Evolutionary conservation across 2,797 vertebrate genomes (phyloP).

Genomic region (Bothrops alternatus): DNA sequence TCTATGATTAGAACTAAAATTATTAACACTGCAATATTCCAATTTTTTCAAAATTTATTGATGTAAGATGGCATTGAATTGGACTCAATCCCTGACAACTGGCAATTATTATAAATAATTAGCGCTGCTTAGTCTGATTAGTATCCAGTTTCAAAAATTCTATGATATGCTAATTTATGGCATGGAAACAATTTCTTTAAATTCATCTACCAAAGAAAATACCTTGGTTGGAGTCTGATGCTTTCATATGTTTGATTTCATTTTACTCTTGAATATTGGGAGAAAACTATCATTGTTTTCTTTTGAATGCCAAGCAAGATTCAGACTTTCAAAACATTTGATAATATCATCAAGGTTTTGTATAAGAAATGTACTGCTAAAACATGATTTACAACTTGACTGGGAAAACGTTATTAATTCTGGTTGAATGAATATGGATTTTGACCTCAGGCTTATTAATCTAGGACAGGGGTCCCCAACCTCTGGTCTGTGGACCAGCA

Average conservation of each 20-base stretch:
- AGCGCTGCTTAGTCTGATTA: background rate
- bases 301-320: background rate
- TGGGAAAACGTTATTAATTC: background rate
- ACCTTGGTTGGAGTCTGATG: background rate
- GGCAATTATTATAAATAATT: background rate
- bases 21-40: background rate
- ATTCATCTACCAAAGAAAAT: background rate
- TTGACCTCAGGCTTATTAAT: background rate
- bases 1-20: background rate
- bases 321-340: background rate
- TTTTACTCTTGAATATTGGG: background rate
- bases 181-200: background rate
- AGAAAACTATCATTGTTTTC: background rate
- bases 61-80: background rate
- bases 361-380: background rate
- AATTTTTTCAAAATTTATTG: background rate
- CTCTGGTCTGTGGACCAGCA: too few species aligned
- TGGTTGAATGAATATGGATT: background rate
- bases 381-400: background rate
- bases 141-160: background rate
- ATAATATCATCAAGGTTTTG: background rate
- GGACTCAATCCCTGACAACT: background rate
- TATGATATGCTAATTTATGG: background rate
- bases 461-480: background rate
- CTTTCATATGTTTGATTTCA: background rate